These are phyloP conservation scores for Neolamprologus fasciatus DNA, from an alignment of 2,113 vertebrate species.

Conservation along the genomic window DNA sequence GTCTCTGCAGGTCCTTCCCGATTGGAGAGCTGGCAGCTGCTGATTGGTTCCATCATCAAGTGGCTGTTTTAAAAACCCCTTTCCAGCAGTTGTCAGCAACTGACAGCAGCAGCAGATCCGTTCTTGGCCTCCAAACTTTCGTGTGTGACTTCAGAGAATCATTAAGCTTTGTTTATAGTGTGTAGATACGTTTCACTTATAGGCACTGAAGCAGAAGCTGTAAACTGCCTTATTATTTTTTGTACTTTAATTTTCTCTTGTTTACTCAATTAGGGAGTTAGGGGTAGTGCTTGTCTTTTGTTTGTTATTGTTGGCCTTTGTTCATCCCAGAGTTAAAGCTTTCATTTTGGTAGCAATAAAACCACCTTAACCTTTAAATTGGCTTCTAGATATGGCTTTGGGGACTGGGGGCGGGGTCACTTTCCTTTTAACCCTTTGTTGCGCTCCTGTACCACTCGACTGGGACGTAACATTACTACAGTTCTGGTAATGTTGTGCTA, in stretches of 20 bases:
- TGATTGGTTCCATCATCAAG: neutral
- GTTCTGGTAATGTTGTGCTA: neutral
- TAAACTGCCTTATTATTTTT: neutral
- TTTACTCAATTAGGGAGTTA: neutral
- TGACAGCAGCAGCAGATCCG: rapidly evolving
- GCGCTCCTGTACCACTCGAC: neutral
- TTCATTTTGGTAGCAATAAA: neutral
- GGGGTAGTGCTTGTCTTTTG: neutral
- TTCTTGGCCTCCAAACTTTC: neutral
- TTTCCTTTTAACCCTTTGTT: neutral
- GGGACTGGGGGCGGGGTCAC: neutral
- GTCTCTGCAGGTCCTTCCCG: neutral
- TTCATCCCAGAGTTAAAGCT: neutral
- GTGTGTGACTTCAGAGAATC: neutral
- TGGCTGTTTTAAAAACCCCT: neutral
- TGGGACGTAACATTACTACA: neutral
- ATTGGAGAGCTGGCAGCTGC: neutral
- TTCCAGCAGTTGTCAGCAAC: neutral
- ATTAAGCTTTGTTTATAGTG: neutral
- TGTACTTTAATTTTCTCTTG: too few species aligned
- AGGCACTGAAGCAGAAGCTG: neutral
- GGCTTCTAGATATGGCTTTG: neutral
- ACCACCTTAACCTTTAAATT: neutral
- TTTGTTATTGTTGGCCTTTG: neutral
- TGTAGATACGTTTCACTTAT: neutral